Evolutionary conservation across 92 coral and sea anemone genomes (phyloP), one percentile per base, ranked within the genome.

Genomic region (Chrysogorgia sp.): DNA sequence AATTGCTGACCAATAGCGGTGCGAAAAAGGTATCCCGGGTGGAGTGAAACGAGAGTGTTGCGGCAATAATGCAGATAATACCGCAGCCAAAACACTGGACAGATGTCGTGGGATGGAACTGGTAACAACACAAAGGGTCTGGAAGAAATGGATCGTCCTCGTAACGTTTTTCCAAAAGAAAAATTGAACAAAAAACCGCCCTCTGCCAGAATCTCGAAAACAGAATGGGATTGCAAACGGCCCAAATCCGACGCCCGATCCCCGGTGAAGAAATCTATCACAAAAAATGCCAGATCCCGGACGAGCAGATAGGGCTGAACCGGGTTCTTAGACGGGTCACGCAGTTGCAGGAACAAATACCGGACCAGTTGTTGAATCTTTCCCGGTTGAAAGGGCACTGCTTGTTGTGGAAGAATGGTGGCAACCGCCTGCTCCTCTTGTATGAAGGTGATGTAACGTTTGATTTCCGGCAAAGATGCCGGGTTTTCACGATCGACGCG

Each of bases 391-490:
- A 79, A 20, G 12, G 84, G 84, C 31, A 41, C 63, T 8, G 84
- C 88, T 58, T 78, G 84, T 9, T 66, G 70, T 13, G 80, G 80
- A 43, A 34, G 14, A 7, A 63, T 63, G 5, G 65, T 64, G 20
- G 48, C 76, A 21, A 37, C 48, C n/a, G 87, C 90, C 40, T 87
- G 82, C 65, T 87, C 87, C 48, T 83, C 78, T 52, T 76, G 77
- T 22, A 57, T 74, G 43, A 84, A 84, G 10, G 29, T 79, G 26
- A 63, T 30, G 23, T 71, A 79, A 13, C 59, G 59, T 15, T 48
- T 65, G 12, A 76, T 85, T 71, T 49, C 79, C 25, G 83, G 69
- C 31, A 60, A 57, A 32, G 67, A 15, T 17, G 52, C 71, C 13
- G 78, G 76, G 31, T 65, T 79, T 32, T 84, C 81, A 21, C 71